phyloP scores from a whole-genome alignment of 2,797 vertebrate genomes.

The Sebastes goodei region DNA sequence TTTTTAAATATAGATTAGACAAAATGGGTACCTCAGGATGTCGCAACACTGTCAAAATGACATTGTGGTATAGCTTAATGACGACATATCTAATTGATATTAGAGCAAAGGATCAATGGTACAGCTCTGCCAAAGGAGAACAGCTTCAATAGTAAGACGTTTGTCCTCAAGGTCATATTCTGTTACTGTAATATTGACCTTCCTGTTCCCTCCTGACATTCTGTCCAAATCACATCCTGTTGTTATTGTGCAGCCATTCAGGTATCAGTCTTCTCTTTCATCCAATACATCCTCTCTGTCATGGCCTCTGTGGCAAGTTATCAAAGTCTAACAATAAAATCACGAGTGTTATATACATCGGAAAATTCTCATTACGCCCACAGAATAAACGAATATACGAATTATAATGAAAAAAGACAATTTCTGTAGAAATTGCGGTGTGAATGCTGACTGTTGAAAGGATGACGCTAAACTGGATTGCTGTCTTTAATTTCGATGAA shows the following conservation, averaged over 20 bases:
- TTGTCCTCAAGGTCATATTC: slow-evolving; percentile 72
- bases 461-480: not conserved
- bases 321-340: slow-evolving; percentile 33
- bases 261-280: slow-evolving; percentile 61
- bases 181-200: slow-evolving; percentile 73
- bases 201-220: slow-evolving; percentile 63
- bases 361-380: not conserved
- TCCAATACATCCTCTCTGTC: slow-evolving; percentile 42
- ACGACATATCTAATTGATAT: slow-evolving; percentile 73
- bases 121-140: slow-evolving; percentile 54
- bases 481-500: not conserved
- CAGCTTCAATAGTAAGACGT: slow-evolving; percentile 56
- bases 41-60: slow-evolving; percentile 59
- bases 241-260: slow-evolving; percentile 56
- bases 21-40: slow-evolving; percentile 13
- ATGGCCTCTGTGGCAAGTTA: slow-evolving; percentile 37
- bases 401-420: not conserved
- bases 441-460: not conserved
- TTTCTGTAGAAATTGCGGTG: not conserved
- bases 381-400: not conserved
- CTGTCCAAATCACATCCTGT: slow-evolving; percentile 72
- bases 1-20: slow-evolving; percentile 5
- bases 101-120: slow-evolving; percentile 64
- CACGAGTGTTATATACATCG: not conserved
- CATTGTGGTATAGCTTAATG: slow-evolving; percentile 65